A percentile compares a stretch with the other conserved stretches of the same genome.
These are phyloP conservation scores for Pseudomyrmex gracilis DNA, from an alignment of 1,140 invertebrate species.

Conservation along the genomic window DNA sequence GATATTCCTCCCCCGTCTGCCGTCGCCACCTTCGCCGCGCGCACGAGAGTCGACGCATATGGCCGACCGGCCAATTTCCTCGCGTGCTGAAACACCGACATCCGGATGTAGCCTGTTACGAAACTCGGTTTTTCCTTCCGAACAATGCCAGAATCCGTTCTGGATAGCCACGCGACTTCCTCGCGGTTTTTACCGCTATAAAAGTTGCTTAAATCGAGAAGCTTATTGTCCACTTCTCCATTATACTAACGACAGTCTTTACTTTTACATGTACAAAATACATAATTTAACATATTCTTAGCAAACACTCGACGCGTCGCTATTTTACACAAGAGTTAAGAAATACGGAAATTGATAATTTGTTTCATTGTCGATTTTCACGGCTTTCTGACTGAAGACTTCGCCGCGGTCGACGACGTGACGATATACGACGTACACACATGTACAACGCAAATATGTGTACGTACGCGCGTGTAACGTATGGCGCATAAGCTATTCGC, in stretches of 20 bases:
- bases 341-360: too few species aligned
- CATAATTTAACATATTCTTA: neutral
- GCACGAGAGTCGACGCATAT: slow-evolving; percentile 82
- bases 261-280: neutral
- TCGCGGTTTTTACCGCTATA: neutral
- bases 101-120: neutral
- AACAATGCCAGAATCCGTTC: neutral
- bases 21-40: slow-evolving; percentile 72
- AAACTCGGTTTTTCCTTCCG: neutral
- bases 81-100: slow-evolving; percentile 44
- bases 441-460: slow-evolving; percentile 14
- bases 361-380: slow-evolving; percentile 38
- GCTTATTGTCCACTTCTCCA: neutral
- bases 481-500: slow-evolving; percentile 77
- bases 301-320: too few species aligned
- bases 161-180: neutral
- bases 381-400: neutral
- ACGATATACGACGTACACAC: slow-evolving; percentile 16
- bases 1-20: slow-evolving; percentile 16
- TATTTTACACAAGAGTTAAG: too few species aligned
- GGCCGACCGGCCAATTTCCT: slow-evolving; percentile 82
- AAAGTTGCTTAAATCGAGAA: neutral
- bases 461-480: slow-evolving; percentile 69
- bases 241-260: neutral
- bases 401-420: slow-evolving; percentile 70